Percentiles rank a stretch among this genome's conserved stretches.
Evolutionary conservation across 2,888 invertebrate genomes (phyloP).

Genomic region (Cataglyphis rosenhaueri): DNA sequence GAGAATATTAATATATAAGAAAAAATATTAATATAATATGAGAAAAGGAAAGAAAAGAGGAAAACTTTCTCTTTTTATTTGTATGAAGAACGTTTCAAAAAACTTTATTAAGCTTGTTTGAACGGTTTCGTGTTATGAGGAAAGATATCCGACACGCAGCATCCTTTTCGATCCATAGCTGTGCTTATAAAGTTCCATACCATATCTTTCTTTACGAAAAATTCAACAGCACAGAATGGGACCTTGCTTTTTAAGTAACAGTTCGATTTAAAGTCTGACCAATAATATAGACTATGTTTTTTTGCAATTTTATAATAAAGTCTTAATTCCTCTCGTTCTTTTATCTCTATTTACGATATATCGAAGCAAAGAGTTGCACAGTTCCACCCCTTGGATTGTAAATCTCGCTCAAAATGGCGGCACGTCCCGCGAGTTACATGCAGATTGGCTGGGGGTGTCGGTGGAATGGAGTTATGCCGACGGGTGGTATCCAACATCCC

Average conservation of each 20-base stretch:
- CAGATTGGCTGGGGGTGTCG: slow-evolving; percentile 84
- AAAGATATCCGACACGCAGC: slow-evolving; percentile 60
- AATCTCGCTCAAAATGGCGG: slow-evolving; percentile 83
- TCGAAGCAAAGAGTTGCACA: slow-evolving; percentile 20
- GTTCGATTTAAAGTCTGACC: background rate
- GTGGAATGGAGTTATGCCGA: slow-evolving; percentile 77
- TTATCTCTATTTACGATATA: background rate
- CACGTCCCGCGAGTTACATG: slow-evolving; percentile 77
- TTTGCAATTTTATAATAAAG: background rate
- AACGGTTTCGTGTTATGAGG: slow-evolving; percentile 10
- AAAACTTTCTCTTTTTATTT: background rate
- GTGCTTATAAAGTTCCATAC: slow-evolving; percentile 50
- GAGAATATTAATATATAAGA: background rate
- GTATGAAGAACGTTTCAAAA: background rate
- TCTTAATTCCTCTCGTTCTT: background rate
- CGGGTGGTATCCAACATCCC: slow-evolving; percentile 77
- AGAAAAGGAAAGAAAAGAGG: background rate
- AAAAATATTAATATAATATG: background rate
- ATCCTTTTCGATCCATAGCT: slow-evolving; percentile 61
- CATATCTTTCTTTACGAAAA: background rate
- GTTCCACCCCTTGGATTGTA: slow-evolving; percentile 75
- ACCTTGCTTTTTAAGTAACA: background rate
- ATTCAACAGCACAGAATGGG: background rate
- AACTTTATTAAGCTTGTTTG: slow-evolving; percentile 35
- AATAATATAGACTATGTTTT: slow-evolving; percentile 3